Evolutionary conservation across 2,888 invertebrate genomes (phyloP).

Genomic region (Drosophila imparisetae): DNA sequence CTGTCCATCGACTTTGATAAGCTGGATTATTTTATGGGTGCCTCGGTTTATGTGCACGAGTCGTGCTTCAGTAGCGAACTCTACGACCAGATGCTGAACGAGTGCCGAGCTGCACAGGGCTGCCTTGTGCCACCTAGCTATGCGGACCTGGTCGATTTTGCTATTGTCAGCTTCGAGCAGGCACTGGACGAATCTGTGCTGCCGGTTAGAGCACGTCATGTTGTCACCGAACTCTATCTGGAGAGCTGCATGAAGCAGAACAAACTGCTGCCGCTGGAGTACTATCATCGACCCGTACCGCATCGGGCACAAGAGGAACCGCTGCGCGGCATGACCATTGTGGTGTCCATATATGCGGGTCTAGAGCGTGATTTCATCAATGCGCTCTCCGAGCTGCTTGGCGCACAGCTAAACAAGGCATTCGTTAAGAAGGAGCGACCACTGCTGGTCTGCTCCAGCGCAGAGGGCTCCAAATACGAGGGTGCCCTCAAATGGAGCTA

Average conservation of each 20-base stretch:
- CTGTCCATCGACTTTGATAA: slow-evolving; percentile 82
- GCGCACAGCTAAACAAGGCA: slow-evolving; percentile 89
- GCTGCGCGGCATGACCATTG: slow-evolving; percentile 90
- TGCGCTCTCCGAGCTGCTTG: slow-evolving; percentile 89
- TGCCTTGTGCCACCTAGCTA: slow-evolving; percentile 85
- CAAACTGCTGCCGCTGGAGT: slow-evolving; percentile 87
- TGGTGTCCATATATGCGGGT: slow-evolving; percentile 91
- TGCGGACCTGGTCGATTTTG: slow-evolving; percentile 87
- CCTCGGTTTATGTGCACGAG: slow-evolving; percentile 84
- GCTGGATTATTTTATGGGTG: slow-evolving; percentile 79
- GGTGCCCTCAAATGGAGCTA: slow-evolving; percentile 94
- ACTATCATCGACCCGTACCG: slow-evolving; percentile 90
- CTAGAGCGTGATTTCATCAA: slow-evolving; percentile 91
- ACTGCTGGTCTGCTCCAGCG: slow-evolving; percentile 90
- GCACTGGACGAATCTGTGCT: slow-evolving; percentile 65
- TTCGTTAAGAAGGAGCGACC: slow-evolving; percentile 91
- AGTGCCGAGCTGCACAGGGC: slow-evolving; percentile 87
- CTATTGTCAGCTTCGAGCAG: slow-evolving; percentile 87
- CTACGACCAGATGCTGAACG: slow-evolving; percentile 83
- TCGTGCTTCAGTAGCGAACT: slow-evolving; percentile 85
- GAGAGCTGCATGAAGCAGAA: slow-evolving; percentile 86
- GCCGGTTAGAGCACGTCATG: slow-evolving; percentile 76
- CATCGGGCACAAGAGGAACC: slow-evolving; percentile 85
- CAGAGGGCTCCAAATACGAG: slow-evolving; percentile 91
- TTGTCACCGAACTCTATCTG: slow-evolving; percentile 83